These are phyloP conservation scores for Pteropus rufus DNA, from an alignment of 2,797 vertebrate genomes.

Conservation along the genomic window DNA sequence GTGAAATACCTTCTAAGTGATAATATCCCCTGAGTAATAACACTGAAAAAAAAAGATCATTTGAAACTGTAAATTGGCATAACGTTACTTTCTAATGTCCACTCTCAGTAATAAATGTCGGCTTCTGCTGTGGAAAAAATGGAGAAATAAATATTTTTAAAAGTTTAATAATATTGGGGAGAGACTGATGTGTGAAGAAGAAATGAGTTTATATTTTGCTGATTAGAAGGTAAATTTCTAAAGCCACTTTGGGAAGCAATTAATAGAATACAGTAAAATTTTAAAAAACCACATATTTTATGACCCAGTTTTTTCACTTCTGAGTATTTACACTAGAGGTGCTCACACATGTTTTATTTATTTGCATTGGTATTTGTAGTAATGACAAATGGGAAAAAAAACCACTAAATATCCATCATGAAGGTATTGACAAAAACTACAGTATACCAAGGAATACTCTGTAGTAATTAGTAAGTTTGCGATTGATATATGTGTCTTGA, in stretches of 20 bases:
- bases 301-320: not conserved
- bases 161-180: not conserved
- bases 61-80: not conserved
- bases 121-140: not conserved
- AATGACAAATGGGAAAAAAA: not conserved
- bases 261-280: constrained; percentile 3
- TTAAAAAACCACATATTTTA: not conserved
- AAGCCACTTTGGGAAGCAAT: not conserved
- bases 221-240: not conserved
- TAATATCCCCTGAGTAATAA: not conserved
- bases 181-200: not conserved
- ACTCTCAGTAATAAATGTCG: not conserved
- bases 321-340: not conserved
- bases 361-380: not conserved
- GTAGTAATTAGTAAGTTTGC: not conserved
- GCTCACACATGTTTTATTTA: not conserved
- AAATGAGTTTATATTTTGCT: not conserved
- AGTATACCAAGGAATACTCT: not conserved
- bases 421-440: not conserved
- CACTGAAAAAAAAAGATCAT: not conserved
- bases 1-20: not conserved
- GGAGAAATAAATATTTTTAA: not conserved
- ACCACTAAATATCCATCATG: not conserved
- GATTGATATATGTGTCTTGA: not conserved
- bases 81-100: not conserved